Conservation (phyloP, 2,113 vertebrate genomes). For the Lichenostomus cassidix region DNA sequence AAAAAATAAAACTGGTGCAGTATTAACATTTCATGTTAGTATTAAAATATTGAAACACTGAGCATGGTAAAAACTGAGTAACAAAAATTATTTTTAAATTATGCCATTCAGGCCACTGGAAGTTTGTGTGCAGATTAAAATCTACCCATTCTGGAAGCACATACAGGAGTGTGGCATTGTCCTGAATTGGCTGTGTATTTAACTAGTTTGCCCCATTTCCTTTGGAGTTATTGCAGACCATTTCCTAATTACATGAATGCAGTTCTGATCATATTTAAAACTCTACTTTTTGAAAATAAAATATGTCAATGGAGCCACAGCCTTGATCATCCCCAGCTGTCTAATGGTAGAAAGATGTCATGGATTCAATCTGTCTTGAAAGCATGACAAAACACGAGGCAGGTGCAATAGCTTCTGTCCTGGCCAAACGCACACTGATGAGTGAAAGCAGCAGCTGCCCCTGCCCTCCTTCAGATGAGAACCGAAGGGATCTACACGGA, state of each 20-base stretch:
- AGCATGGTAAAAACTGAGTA: background rate
- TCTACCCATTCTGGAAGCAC: background rate
- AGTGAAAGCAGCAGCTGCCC: conserved; percentile 23
- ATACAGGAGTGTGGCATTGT: background rate
- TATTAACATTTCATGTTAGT: background rate
- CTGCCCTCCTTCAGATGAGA: background rate
- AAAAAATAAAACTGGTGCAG: background rate
- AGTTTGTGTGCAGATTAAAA: background rate
- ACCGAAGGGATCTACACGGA: background rate
- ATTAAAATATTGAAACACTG: background rate
- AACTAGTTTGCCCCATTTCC: background rate
- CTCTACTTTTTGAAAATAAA: background rate
- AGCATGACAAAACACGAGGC: background rate
- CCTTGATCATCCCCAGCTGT: background rate
- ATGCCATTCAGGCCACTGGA: background rate
- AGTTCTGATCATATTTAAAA: background rate
- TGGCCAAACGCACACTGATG: background rate
- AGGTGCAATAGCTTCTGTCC: background rate
- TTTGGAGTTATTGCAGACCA: background rate
- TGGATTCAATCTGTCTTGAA: background rate
- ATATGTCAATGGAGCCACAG: fast-evolving
- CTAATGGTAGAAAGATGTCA: background rate
- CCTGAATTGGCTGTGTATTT: background rate
- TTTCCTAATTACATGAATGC: background rate
- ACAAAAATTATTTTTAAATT: background rate